Percentiles rank a stretch among this genome's conserved stretches.
Evolutionary conservation across 2,113 vertebrate species (phyloP).

Genomic region (Carlito syrichta): DNA sequence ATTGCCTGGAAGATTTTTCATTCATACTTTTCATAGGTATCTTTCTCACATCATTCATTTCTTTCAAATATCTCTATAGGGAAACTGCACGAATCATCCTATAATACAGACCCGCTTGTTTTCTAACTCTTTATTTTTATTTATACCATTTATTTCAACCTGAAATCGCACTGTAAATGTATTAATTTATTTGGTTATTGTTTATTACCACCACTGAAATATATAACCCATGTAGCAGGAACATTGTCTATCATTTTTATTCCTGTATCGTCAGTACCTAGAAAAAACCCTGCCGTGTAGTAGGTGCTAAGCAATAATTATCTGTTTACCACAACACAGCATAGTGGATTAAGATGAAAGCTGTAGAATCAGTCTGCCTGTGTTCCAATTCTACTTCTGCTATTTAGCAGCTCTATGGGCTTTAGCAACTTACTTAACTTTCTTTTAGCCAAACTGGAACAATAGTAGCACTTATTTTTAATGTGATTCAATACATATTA

Average conservation of each 20-base stretch:
- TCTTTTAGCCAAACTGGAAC: neutral
- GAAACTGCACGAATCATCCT: neutral
- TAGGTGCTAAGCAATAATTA: neutral
- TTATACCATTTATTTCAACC: neutral
- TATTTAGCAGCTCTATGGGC: neutral
- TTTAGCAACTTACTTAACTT: neutral
- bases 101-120: neutral
- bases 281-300: neutral
- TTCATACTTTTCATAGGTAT: neutral
- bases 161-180: neutral
- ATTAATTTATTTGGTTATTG: neutral
- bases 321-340: neutral
- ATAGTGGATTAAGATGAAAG: neutral
- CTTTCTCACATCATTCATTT: neutral
- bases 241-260: neutral
- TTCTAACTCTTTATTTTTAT: neutral
- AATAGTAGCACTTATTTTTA: neutral
- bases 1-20: neutral
- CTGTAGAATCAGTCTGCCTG: neutral
- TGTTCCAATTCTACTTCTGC: neutral
- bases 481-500: neutral
- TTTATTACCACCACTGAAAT: neutral
- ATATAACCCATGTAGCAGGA: neutral
- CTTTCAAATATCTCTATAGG: neutral
- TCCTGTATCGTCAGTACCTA: neutral